These are phyloP conservation scores for Cydia strobilella DNA, from an alignment of 1,140 invertebrate species.

Conservation along the genomic window DNA sequence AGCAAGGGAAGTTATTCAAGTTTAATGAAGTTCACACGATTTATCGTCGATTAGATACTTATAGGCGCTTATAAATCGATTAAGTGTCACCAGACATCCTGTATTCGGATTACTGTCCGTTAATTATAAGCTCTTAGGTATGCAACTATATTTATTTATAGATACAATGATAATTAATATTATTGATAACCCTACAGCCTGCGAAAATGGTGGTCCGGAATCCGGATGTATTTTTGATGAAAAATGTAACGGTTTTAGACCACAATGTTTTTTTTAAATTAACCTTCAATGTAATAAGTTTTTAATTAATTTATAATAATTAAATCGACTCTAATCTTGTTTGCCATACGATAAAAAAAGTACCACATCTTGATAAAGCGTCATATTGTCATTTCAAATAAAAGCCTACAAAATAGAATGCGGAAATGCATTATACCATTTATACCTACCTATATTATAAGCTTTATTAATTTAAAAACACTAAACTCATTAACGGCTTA, in stretches of 20 bases:
- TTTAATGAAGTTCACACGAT: constrained; percentile 25
- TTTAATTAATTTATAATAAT: too few species aligned
- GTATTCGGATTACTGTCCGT: not conserved
- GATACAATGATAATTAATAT: too few species aligned
- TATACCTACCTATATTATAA: not conserved
- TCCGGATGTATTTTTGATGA: too few species aligned
- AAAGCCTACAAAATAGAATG: not conserved
- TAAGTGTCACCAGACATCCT: constrained; percentile 3
- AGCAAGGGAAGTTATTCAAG: constrained; percentile 3
- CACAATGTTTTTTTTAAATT: too few species aligned
- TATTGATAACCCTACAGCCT: too few species aligned
- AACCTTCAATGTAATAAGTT: too few species aligned
- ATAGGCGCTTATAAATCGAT: not conserved
- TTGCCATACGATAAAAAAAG: too few species aligned
- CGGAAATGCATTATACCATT: not conserved
- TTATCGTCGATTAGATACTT: constrained; percentile 7
- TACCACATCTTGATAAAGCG: too few species aligned
- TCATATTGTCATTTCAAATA: not conserved
- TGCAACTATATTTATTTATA: too few species aligned
- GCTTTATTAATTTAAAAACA: not conserved
- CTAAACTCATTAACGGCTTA: not conserved
- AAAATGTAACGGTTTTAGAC: too few species aligned
- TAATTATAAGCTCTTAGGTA: not conserved
- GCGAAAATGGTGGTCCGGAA: too few species aligned
- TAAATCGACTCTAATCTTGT: too few species aligned